Evolutionary conservation across 2,888 invertebrate genomes (phyloP), one percentile per base, ranked within the genome.

Genomic region (Matsumyia berberina): DNA sequence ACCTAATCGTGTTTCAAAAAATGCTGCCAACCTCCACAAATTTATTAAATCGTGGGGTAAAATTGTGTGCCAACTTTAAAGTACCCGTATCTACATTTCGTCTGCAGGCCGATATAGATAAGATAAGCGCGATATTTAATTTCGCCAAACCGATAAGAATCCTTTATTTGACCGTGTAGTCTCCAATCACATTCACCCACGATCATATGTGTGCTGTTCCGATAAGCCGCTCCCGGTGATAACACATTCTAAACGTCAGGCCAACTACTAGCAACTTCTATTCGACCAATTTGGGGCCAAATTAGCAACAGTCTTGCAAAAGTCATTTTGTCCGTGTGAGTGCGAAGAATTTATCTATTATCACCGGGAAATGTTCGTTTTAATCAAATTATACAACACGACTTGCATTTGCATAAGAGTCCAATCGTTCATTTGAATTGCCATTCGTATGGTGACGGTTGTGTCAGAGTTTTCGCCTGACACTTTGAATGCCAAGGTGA

Each of bases 121-220:
- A 79, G 79, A 79, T 79, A 79, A 58, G 33, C 2, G 8, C 15
- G 37, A 58, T 55, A 60, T 73, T 76, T 66, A 53, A 77, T 73
- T 82, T 83, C 19, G 72, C 78, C 24, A 66, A 70, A 53, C 29
- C 29, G 80, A 80, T 80, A 80, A 73, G 35, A 67, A 55, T 19
- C 31, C 44, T 67, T 78, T 67, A 82, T 73, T 73, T 77, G 49
- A 60, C 58, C n/a, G n/a, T 44, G 66, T 77, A 67, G 44, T 72
- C 67, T 67, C 66, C 42, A 74, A 58, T 37, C 29, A 46, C 37
- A 80, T 31, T 39, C 12, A 42, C 49, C 2, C n/a, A 51, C 58
- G 24, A 37, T 57, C 58, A 77, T 35, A 44, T 53, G 62, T 53
- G 24, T 35, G 19, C 11, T n/a, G 17, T 12, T 7, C 2, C 24